These are phyloP conservation scores for Dreissena rostriformis DNA, from an alignment of 1,140 invertebrate species.

Conservation along the genomic window DNA sequence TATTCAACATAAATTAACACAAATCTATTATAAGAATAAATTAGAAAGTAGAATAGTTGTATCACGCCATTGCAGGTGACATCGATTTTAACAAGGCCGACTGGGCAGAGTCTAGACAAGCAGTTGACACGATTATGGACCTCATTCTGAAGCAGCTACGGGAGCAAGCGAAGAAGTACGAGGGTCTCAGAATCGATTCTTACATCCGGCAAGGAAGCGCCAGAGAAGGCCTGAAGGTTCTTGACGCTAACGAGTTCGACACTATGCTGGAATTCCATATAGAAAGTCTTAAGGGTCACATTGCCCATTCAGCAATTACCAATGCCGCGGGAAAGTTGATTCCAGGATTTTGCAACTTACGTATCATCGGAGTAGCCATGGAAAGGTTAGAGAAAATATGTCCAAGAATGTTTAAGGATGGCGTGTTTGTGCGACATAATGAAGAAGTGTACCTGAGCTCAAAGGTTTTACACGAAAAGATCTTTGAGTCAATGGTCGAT, in stretches of 20 bases:
- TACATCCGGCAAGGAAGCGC: constrained; percentile 45
- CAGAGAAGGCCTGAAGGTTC: constrained; percentile 38
- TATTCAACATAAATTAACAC: too few species aligned
- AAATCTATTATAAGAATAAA: too few species aligned
- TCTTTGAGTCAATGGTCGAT: constrained; percentile 31
- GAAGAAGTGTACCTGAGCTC: constrained; percentile 2
- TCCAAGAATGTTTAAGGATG: neutral
- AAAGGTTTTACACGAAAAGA: constrained; percentile 12
- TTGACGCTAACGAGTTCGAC: constrained; percentile 24
- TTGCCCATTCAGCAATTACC: neutral
- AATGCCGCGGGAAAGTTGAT: neutral
- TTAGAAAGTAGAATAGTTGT: too few species aligned
- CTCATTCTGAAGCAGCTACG: too few species aligned
- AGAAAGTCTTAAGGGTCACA: neutral
- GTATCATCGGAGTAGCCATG: neutral
- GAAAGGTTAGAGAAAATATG: neutral
- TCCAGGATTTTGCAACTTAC: constrained; percentile 8
- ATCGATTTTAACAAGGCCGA: constrained; percentile 21
- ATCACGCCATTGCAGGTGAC: neutral
- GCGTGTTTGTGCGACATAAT: constrained; percentile 10
- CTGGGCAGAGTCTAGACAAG: constrained; percentile 11
- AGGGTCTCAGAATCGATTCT: constrained; percentile 26
- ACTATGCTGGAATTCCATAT: constrained; percentile 19
- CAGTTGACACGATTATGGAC: constrained; percentile 16
- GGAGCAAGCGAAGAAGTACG: constrained; percentile 3